Conservation (phyloP, 2,888 invertebrate species). For the Schizaphis graminum region DNA sequence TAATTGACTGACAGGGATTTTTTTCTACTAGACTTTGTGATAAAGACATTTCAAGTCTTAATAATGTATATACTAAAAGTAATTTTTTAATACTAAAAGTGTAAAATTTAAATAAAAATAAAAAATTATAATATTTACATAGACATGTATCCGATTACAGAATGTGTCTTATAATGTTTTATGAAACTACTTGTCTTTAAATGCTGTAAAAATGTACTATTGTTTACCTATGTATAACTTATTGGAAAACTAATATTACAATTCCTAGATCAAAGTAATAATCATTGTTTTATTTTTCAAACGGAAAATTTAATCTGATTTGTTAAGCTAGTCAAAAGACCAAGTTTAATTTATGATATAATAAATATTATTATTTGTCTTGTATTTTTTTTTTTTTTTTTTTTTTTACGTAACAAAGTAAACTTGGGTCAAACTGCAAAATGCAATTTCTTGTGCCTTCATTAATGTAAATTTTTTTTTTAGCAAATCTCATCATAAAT, state of each 20-base stretch:
- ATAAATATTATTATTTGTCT: conserved; percentile 61
- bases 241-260: conserved; percentile 41
- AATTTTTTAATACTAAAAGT: conserved; percentile 59
- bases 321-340: conserved; percentile 57
- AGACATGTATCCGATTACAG: conserved; percentile 61
- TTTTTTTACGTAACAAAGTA: conserved; percentile 43
- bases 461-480: conserved; percentile 57
- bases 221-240: conserved; percentile 47
- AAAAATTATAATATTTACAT: conserved; percentile 56
- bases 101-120: conserved; percentile 27
- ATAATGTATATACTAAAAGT: conserved; percentile 62
- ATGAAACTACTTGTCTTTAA: conserved; percentile 53
- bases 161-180: conserved; percentile 58
- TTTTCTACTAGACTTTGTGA: conserved; percentile 66
- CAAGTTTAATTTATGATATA: conserved; percentile 59
- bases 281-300: conserved; percentile 47
- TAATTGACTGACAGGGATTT: conserved; percentile 80
- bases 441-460: conserved; percentile 62
- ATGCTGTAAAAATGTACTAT: conserved; percentile 49
- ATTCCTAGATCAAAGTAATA: conserved; percentile 64
- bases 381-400: no score
- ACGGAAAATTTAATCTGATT: conserved; percentile 48
- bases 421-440: conserved; percentile 42
- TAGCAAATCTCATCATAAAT: conserved; percentile 43
- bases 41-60: conserved; percentile 66